Evolutionary conservation across 1,140 invertebrate genomes (phyloP), one percentile per base, ranked within the genome.

Genomic region (Andrena cerasifolii): DNA sequence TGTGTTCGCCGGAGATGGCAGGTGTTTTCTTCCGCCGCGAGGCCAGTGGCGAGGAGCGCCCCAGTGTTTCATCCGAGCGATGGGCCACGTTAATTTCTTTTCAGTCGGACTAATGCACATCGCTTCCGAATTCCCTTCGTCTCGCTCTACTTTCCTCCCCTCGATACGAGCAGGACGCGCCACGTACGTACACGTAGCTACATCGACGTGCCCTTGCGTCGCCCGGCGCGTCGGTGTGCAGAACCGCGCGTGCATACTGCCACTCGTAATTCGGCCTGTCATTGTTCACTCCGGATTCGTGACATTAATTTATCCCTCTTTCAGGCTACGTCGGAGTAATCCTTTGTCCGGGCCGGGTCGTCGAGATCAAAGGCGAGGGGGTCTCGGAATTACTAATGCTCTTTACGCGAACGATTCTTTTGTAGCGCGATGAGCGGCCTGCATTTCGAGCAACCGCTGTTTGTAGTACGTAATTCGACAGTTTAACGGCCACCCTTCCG

Each of bases 231-330:
- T 28, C 6, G 21, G 12, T 14, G n/a, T 14, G 8, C 8, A 56
- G 28, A 31, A 16, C 1, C 26, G 16, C 0, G 3, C 14, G n/a
- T 14, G 16, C 5, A 45, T 21, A 28, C 21, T 26, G 8, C 36
- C n/a, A 49, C 33, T 36, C 62, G 62, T 67, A 75, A 75, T 75
- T 75, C 72, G 62, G 62, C n/a, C 62, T 24, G 72, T 75, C 72
- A 67, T 67, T 75, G 72, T 75, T 75, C 72, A 40, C 62, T 24
- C 21, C 62, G 72, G 62, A 75, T 75, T 66, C 72, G 72, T 75
- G 72, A 75, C 72, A 75, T 75, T 68, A 75, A 75, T 67, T 75
- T 67, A 67, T 67, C 73, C 63, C 63, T n/a, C 53, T 58, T 65
- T 68, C 53, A 28, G 51, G 56, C 45, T 54, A 53, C 61, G 49